Percentiles rank a stretch among this genome's conserved stretches.
phyloP scores from a whole-genome alignment of 2,797 vertebrate species.

The Trichosurus vulpecula region DNA sequence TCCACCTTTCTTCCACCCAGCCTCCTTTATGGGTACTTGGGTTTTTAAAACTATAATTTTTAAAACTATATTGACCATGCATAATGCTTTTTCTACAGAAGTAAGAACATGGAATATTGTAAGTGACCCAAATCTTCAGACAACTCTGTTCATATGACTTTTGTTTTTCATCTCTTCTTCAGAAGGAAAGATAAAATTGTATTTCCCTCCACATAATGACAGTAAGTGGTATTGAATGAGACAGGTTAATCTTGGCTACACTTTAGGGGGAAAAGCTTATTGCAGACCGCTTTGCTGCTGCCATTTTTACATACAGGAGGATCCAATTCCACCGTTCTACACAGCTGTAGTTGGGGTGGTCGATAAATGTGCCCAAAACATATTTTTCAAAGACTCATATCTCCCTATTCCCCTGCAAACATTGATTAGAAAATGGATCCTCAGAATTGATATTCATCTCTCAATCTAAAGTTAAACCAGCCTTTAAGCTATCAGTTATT shows the following conservation, averaged over 20 bases:
- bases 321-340: not conserved
- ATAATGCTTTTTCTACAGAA: constrained; percentile 30
- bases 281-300: not conserved
- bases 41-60: not conserved
- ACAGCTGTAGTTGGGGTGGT: not conserved
- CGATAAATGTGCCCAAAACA: constrained; percentile 14
- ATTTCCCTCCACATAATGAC: not conserved
- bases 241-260: constrained; percentile 12
- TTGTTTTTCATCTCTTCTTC: constrained; percentile 27
- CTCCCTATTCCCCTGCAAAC: constrained; percentile 39
- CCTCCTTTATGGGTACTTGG: not conserved
- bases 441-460: not conserved
- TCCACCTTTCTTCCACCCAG: constrained; percentile 11
- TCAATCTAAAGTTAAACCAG: constrained; percentile 28
- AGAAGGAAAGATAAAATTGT: not conserved
- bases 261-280: constrained; percentile 7
- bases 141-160: constrained; percentile 20
- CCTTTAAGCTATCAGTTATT: not conserved
- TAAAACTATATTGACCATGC: not conserved
- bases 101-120: constrained; percentile 33
- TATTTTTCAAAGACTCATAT: constrained; percentile 8
- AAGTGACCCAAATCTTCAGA: constrained; percentile 16
- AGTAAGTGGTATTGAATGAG: not conserved
- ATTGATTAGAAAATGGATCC: not conserved
- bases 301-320: not conserved